phyloP scores from a whole-genome alignment of 2,113 vertebrate genomes.

The Pseudolaguvia tuberculata region DNA sequence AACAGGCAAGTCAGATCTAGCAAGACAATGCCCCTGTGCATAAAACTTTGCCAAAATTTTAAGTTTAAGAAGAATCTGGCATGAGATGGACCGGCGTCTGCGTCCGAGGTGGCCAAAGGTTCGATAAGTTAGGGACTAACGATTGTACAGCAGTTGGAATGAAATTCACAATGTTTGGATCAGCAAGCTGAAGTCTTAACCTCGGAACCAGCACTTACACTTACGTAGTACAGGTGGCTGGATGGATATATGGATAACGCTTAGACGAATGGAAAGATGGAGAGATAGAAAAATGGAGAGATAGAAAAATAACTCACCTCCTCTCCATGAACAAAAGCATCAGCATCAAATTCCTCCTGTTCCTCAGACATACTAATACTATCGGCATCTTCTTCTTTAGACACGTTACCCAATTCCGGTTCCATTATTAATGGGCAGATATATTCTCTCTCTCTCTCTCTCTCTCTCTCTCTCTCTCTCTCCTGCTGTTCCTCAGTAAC shows the following conservation, averaged over 20 bases:
- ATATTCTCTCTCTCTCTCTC: background rate
- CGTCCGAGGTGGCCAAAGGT: no score
- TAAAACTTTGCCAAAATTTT: no score
- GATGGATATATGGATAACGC: background rate
- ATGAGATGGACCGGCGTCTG: no score
- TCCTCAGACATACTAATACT: background rate
- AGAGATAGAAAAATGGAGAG: background rate
- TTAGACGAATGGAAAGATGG: background rate
- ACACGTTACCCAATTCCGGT: fast-evolving
- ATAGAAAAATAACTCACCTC: background rate
- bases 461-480: background rate
- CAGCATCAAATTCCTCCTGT: no score
- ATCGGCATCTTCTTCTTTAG: background rate
- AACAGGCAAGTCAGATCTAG: no score
- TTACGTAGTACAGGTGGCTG: background rate
- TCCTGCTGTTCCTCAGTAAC: background rate
- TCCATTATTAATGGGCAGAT: background rate
- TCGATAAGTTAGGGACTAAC: no score
- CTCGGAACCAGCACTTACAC: no score
- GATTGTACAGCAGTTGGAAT: no score
- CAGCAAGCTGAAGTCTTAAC: no score
- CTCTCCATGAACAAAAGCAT: background rate
- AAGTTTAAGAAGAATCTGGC: no score
- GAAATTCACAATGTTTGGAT: no score
- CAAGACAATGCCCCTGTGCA: no score